These are phyloP conservation scores for Chelidonichthys spinosus DNA, from an alignment of 2,797 vertebrate genomes.

Conservation along the genomic window DNA sequence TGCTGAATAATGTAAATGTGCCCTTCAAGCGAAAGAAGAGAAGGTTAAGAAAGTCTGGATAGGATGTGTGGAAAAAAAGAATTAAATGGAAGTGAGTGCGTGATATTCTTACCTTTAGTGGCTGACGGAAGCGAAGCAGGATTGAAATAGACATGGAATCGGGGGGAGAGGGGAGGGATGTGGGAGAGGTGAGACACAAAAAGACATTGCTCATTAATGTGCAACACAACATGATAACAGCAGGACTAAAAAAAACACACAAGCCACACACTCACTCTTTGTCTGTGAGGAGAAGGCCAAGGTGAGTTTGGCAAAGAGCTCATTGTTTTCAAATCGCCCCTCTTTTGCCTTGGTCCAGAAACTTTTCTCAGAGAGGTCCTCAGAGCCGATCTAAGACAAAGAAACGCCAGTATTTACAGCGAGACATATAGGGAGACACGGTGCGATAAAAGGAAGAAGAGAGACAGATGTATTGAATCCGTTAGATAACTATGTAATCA, in stretches of 20 bases:
- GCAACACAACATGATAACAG: slow-evolving; percentile 34
- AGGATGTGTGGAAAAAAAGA: slow-evolving; percentile 36
- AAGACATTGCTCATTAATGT: slow-evolving; percentile 51
- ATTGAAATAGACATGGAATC: slow-evolving; percentile 44
- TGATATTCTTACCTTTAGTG: slow-evolving; percentile 82
- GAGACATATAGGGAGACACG: background rate
- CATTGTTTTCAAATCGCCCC: slow-evolving; percentile 87
- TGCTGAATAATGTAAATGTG: slow-evolving; percentile 74
- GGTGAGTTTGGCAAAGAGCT: slow-evolving; percentile 92
- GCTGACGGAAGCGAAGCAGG: slow-evolving; percentile 71
- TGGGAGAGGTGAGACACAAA: slow-evolving; percentile 21
- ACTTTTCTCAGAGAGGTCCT: slow-evolving; percentile 89
- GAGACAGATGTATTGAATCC: slow-evolving; percentile 18
- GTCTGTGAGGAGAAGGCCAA: slow-evolving; percentile 89
- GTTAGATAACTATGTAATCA: slow-evolving; percentile 38
- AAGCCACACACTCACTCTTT: slow-evolving; percentile 86
- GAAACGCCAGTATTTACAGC: slow-evolving; percentile 10
- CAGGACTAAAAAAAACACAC: slow-evolving; percentile 17
- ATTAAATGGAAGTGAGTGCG: slow-evolving; percentile 45
- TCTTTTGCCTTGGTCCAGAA: slow-evolving; percentile 91
- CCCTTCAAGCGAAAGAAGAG: slow-evolving; percentile 44
- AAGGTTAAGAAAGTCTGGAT: slow-evolving; percentile 34
- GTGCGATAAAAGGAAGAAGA: slow-evolving; percentile 23
- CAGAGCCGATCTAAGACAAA: slow-evolving; percentile 82
- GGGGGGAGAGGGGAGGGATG: background rate